Conservation (phyloP, 1,140 invertebrate species). For the Akabosia matsudoensis region DNA sequence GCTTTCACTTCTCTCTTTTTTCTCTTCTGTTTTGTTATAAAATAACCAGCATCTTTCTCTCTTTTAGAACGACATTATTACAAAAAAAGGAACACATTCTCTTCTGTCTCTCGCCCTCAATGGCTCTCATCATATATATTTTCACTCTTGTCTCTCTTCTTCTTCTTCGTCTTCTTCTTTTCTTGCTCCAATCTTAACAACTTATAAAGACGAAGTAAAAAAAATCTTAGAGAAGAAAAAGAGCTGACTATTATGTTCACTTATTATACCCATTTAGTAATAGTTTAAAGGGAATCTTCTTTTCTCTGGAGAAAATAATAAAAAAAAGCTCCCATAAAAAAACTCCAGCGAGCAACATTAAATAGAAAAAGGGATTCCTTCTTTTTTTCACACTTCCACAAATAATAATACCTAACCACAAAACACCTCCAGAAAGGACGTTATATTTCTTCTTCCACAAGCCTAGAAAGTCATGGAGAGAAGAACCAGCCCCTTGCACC, state of each 20-base stretch:
- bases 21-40: constrained; percentile 18
- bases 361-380: not conserved
- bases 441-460: no score
- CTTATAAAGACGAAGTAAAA: no score
- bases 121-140: not conserved
- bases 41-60: constrained; percentile 7
- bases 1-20: constrained; percentile 18
- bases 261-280: constrained; percentile 19
- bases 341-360: not conserved
- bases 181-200: not conserved
- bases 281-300: constrained; percentile 11
- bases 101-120: no score
- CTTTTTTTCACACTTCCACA: not conserved
- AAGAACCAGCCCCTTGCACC: no score
- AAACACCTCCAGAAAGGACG: no score
- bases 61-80: constrained; percentile 21
- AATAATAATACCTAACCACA: no score
- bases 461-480: no score
- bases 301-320: not conserved
- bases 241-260: constrained; percentile 3
- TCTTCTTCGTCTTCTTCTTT: not conserved
- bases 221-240: constrained; percentile 11
- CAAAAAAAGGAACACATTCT: not conserved
- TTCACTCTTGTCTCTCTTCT: not conserved
- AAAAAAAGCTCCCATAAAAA: not conserved